These are phyloP conservation scores for Lepidurus apus DNA, from an alignment of 1,140 invertebrate species.

Conservation along the genomic window DNA sequence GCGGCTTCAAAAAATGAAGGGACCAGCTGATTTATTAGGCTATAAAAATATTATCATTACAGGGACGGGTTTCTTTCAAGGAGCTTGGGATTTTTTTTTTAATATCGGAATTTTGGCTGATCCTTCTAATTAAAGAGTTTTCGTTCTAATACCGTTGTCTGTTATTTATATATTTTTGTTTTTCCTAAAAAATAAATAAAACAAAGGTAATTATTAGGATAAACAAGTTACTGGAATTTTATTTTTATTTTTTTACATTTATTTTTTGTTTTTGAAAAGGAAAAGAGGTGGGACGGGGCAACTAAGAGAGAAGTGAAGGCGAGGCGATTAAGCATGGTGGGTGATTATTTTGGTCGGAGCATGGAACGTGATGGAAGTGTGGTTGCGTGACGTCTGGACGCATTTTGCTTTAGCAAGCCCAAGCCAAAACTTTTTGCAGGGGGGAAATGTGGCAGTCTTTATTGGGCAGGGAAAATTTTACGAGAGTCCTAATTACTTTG, in stretches of 20 bases:
- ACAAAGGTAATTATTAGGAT: too few species aligned
- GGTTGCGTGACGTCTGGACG: constrained; percentile 7
- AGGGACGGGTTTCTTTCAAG: neutral
- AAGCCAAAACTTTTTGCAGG: too few species aligned
- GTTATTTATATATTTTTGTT: too few species aligned
- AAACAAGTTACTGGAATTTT: too few species aligned
- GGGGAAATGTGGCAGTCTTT: neutral
- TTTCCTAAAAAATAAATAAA: too few species aligned
- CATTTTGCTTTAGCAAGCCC: neutral
- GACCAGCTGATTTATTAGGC: neutral
- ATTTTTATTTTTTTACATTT: too few species aligned
- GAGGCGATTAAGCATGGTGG: neutral
- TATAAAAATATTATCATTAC: neutral
- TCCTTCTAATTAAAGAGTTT: too few species aligned
- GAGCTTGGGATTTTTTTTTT: neutral
- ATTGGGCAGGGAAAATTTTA: neutral
- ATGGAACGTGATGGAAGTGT: neutral
- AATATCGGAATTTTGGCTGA: neutral
- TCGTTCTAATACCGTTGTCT: too few species aligned
- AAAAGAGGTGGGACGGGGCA: neutral
- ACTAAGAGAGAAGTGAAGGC: neutral
- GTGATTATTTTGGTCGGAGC: neutral
- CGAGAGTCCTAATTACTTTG: neutral
- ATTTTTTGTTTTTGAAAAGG: too few species aligned
- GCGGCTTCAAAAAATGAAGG: neutral